These are phyloP conservation scores for Melanostigma gelatinosum DNA, from an alignment of 2,113 vertebrate species.

Conservation along the genomic window DNA sequence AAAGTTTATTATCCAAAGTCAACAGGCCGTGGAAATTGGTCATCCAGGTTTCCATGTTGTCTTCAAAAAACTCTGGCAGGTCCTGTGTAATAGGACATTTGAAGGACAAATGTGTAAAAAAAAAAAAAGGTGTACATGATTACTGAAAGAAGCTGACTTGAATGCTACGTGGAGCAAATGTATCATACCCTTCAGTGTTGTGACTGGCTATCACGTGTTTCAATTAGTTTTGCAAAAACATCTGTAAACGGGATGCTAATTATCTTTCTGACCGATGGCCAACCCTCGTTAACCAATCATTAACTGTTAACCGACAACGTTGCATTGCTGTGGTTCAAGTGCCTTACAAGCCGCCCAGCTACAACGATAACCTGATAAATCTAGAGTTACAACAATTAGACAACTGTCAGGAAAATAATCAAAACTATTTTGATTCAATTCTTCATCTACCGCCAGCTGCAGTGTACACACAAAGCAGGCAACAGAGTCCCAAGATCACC, in stretches of 20 bases:
- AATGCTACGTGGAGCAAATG: not conserved
- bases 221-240: not conserved
- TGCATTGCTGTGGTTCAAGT: not conserved
- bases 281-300: too few relatives aligned
- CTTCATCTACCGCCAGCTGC: not conserved
- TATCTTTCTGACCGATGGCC: not conserved
- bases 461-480: not conserved
- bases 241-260: not conserved
- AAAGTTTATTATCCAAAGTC: constrained; percentile 97
- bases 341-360: not conserved
- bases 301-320: too few relatives aligned
- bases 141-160: not conserved
- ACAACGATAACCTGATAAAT: not conserved
- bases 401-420: not conserved
- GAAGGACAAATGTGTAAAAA: too few relatives aligned
- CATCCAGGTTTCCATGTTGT: constrained; percentile 99
- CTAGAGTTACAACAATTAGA: not conserved
- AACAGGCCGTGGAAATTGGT: constrained; percentile 95
- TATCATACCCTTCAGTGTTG: not conserved
- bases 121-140: not conserved
- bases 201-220: not conserved
- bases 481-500: not conserved
- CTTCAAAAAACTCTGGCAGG: constrained; percentile 99
- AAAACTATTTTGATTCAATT: not conserved
- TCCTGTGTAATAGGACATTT: constrained; percentile 81